Conservation (phyloP, 2,888 invertebrate genomes). For the Dasypolia templi region DNA sequence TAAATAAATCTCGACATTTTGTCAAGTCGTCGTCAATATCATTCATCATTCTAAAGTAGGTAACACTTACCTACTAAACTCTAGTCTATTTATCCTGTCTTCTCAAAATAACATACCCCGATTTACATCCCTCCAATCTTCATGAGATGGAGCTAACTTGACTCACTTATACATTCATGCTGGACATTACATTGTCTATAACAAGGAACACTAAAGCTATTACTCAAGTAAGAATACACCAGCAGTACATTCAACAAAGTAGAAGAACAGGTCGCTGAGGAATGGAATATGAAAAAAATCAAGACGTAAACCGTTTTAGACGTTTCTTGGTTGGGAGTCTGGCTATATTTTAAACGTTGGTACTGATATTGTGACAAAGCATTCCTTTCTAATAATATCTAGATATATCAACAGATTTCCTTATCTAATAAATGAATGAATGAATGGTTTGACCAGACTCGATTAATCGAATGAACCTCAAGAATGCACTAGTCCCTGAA, state of each 20-base stretch:
- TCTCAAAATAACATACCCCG: slow-evolving; percentile 53
- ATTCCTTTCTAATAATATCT: too few relatives aligned
- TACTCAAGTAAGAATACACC: slow-evolving; percentile 73
- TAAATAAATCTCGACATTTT: neutral
- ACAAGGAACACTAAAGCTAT: slow-evolving; percentile 71
- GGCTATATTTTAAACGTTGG: neutral
- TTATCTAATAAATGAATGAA: too few relatives aligned
- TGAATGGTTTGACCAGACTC: too few relatives aligned
- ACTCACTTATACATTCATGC: slow-evolving; percentile 62
- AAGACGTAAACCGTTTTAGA: slow-evolving; percentile 60
- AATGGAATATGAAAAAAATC: slow-evolving; percentile 75
- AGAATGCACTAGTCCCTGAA: too few relatives aligned
- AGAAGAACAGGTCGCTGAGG: slow-evolving; percentile 66
- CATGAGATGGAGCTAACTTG: slow-evolving; percentile 55
- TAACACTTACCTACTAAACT: slow-evolving; percentile 23
- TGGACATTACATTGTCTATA: slow-evolving; percentile 67
- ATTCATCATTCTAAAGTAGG: neutral
- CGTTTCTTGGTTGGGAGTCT: slow-evolving; percentile 25
- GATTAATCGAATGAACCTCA: too few relatives aligned
- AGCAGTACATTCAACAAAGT: slow-evolving; percentile 74
- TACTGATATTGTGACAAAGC: neutral
- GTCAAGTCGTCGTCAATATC: neutral
- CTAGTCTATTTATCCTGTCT: slow-evolving; percentile 40
- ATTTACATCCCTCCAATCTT: slow-evolving; percentile 66
- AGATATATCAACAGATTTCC: too few relatives aligned